Conservation (phyloP, 2,113 vertebrate genomes). For the Rattus norvegicus region DNA sequence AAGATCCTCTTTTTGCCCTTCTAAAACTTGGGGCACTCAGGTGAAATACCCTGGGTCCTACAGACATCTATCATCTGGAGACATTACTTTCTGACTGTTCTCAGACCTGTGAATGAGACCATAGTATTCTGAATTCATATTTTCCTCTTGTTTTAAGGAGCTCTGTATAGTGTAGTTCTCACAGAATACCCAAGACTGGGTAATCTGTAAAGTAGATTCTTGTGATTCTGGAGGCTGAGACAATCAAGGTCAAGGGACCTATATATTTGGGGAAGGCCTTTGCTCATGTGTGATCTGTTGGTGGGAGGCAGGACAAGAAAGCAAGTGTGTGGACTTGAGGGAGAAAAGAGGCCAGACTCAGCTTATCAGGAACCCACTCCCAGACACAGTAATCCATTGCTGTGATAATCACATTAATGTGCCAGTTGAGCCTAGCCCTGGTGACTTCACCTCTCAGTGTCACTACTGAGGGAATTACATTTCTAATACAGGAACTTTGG, state of each 20-base stretch:
- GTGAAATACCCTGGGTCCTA: neutral
- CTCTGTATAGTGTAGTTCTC: neutral
- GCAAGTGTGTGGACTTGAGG: neutral
- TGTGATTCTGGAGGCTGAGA: neutral
- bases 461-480: neutral
- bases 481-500: neutral
- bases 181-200: neutral
- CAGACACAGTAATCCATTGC: neutral
- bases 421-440: neutral
- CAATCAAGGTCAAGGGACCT: too few relatives aligned
- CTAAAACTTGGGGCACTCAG: neutral
- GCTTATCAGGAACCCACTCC: neutral
- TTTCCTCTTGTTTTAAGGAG: neutral
- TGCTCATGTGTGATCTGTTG: neutral
- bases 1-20: neutral
- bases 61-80: neutral
- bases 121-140: neutral
- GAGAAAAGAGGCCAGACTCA: neutral
- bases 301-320: neutral
- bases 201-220: neutral
- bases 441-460: neutral
- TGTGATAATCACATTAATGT: neutral
- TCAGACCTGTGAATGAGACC: neutral
- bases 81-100: neutral
- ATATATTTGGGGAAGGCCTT: neutral